Base-by-base conservation (phyloP, 2,797 vertebrate genomes). In the Benthosema pterotum region DNA sequence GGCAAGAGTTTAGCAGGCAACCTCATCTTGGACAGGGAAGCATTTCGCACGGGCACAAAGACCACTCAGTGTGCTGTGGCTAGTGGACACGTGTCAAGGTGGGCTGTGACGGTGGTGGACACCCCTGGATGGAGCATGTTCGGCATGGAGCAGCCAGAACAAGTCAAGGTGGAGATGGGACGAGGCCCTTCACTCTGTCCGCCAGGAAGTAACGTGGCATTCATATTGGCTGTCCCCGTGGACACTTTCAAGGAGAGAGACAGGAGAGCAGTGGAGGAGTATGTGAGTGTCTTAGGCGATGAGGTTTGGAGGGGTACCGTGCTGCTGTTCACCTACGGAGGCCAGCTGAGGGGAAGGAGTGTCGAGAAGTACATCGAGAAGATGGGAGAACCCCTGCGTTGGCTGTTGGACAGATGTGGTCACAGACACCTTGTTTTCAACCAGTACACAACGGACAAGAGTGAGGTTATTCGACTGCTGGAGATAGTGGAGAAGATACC, bases 51-150 rank as follows among this genome's bases (percentile, higher is more conserved):
- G 0, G n/a, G 65, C 17, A 19, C 1, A 2, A 84, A 72, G 69
- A 84, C 86, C 3, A n/a, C 0, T 3, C 28, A 0, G 9, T 70
- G 78, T 63, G 53, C 55, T 0, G 70, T n/a, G 11, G 67, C 69
- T 51, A 51, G 64, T 0, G 54, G 72, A n/a, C 6, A 25, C 1
- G 67, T 79, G 3, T 79, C 55, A 12, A 60, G 75, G 3, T 2
- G 59, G 60, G 13, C 63, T 0, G 38, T 88, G 11, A 73, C 67
- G 0, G 70, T 88, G 66, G 78, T 85, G 54, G 87, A 88, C 65
- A 85, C 82, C 5, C 87, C 87, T 0, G 83, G 82, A 2, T 89
- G 84, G 89, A 87, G 87, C 52, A 60, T 77, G n/a, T 82, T 73
- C 5, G 66, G 76, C 28, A 56, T 84, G 67, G 64, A 77, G 16